Conservation (phyloP, 2,797 vertebrate genomes). For the Chelidonichthys spinosus region DNA sequence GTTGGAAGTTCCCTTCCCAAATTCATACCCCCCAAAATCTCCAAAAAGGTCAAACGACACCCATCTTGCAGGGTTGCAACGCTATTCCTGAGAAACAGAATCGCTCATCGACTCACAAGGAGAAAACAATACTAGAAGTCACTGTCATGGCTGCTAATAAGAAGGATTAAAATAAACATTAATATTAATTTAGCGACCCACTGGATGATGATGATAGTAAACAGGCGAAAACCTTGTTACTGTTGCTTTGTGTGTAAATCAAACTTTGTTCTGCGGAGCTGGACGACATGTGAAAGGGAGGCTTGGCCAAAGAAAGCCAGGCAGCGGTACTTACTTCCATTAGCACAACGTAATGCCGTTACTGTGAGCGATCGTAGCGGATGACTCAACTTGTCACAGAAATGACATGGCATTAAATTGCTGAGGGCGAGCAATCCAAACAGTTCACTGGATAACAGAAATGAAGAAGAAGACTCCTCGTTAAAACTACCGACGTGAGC, state of each 20-base stretch:
- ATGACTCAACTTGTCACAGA: conserved; percentile 31
- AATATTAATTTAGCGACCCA: background rate
- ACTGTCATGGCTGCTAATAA: background rate
- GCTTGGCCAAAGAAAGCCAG: background rate
- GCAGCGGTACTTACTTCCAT: background rate
- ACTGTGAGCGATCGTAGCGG: conserved; percentile 25
- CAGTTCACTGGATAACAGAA: conserved; percentile 20
- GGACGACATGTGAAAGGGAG: background rate
- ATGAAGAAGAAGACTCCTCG: conserved; percentile 7
- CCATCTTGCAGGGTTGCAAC: no score
- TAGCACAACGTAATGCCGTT: conserved; percentile 17
- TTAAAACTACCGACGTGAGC: conserved; percentile 18
- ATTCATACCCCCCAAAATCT: no score
- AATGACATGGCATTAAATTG: conserved; percentile 10
- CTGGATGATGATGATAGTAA: background rate
- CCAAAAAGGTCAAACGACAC: no score
- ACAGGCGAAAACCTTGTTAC: background rate
- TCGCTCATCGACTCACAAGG: background rate
- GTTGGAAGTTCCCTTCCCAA: no score
- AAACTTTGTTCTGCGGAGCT: background rate
- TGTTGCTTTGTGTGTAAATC: conserved; percentile 17
- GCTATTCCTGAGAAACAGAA: background rate
- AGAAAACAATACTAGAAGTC: no score
- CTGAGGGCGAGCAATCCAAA: conserved; percentile 10
- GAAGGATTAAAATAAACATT: background rate